Evolutionary conservation across 2,888 invertebrate species (phyloP).

Genomic region (Thymelicus acteon): DNA sequence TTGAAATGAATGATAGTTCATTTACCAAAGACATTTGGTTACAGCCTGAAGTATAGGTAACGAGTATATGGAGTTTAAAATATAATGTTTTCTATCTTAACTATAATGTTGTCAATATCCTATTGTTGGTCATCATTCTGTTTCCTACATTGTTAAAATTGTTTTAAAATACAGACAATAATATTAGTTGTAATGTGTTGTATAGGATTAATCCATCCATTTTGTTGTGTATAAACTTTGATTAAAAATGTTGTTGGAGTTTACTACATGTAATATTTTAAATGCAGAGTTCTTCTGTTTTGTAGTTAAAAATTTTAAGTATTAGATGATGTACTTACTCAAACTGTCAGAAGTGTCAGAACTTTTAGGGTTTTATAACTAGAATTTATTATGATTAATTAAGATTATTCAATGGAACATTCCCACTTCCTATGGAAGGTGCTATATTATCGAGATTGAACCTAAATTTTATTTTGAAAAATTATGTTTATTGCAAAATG

Average conservation of each 20-base stretch:
- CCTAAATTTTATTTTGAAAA: slow-evolving; percentile 27
- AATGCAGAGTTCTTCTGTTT: slow-evolving; percentile 14
- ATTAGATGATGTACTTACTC: slow-evolving; percentile 36
- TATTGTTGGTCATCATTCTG: slow-evolving; percentile 1
- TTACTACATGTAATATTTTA: slow-evolving; percentile 1
- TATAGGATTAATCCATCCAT: slow-evolving; percentile 64
- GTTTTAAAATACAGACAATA: slow-evolving; percentile 53
- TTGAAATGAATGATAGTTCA: neutral
- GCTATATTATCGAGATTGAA: slow-evolving; percentile 44
- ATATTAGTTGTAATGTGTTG: slow-evolving; percentile 54
- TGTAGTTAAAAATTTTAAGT: slow-evolving; percentile 31
- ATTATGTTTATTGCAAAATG: slow-evolving; percentile 37
- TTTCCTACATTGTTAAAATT: slow-evolving; percentile 33
- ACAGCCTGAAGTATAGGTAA: neutral
- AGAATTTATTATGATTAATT: slow-evolving; percentile 33
- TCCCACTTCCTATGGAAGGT: slow-evolving; percentile 66
- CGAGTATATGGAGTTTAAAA: neutral
- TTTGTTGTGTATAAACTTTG: slow-evolving; percentile 39
- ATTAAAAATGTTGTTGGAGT: slow-evolving; percentile 19
- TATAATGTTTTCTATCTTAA: too few species aligned
- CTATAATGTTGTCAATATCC: neutral
- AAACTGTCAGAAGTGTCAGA: slow-evolving; percentile 15
- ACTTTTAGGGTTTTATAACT: slow-evolving; percentile 22
- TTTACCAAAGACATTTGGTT: neutral
- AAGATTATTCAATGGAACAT: slow-evolving; percentile 30